A percentile compares a stretch with the other conserved stretches of the same genome.
These are phyloP conservation scores for Paradoxurus hermaphroditus DNA, from an alignment of 2,113 vertebrate genomes.

Conservation along the genomic window DNA sequence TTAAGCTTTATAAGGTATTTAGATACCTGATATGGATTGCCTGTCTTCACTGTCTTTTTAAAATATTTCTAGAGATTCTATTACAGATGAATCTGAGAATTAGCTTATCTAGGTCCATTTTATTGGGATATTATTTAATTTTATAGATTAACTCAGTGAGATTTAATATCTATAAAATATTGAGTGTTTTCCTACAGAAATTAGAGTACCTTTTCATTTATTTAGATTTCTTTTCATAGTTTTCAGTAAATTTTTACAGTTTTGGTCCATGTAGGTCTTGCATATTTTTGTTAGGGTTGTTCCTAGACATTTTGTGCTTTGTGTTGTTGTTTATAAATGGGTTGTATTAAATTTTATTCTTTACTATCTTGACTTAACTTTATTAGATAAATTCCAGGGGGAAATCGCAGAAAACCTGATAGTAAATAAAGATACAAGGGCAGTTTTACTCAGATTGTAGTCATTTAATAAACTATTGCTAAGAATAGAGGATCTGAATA, in stretches of 20 bases:
- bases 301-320: neutral
- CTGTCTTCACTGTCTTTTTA: neutral
- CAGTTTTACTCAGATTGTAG: neutral
- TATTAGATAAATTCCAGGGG: conserved; percentile 7
- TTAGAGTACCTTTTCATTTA: neutral
- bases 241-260: neutral
- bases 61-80: conserved; percentile 26
- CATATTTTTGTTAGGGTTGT: neutral
- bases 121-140: conserved; percentile 28
- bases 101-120: neutral
- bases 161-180: neutral
- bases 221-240: conserved; percentile 22
- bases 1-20: conserved; percentile 47
- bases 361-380: neutral
- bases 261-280: neutral
- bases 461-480: conserved; percentile 35
- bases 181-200: neutral
- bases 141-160: neutral
- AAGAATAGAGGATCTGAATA: conserved; percentile 47
- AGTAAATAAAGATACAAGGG: neutral
- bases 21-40: neutral
- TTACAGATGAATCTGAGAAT: conserved; percentile 5
- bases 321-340: neutral
- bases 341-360: neutral
- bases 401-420: neutral